These are phyloP conservation scores for Rhea pennata DNA, from an alignment of 2,113 vertebrate genomes.

Conservation along the genomic window DNA sequence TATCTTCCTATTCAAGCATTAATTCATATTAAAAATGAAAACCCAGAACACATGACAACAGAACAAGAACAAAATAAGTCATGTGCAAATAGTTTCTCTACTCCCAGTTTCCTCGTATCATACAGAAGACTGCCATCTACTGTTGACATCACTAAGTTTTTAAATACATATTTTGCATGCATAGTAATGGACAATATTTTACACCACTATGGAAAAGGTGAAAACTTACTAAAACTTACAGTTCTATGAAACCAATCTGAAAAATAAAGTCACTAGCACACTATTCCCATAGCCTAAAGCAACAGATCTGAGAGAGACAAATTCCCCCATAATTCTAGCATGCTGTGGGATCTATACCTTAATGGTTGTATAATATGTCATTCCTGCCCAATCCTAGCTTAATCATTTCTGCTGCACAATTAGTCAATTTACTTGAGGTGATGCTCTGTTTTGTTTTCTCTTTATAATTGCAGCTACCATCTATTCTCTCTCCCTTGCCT, in stretches of 20 bases:
- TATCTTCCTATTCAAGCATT: neutral
- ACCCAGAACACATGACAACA: neutral
- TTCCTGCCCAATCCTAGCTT: neutral
- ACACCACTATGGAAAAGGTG: neutral
- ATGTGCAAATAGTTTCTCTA: neutral
- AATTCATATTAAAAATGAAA: neutral
- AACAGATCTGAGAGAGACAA: accelerated
- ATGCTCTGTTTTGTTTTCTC: neutral
- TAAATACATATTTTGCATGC: neutral
- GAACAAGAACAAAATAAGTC: neutral
- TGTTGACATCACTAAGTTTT: neutral
- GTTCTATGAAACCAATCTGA: neutral
- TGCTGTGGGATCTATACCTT: neutral
- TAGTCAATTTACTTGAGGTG: neutral
- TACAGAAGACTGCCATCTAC: neutral
- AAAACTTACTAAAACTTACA: neutral
- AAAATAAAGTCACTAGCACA: neutral
- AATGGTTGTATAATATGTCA: neutral
- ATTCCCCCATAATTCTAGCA: neutral
- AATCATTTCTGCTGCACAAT: neutral
- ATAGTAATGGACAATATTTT: neutral
- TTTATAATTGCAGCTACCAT: neutral
- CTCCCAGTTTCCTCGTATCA: neutral
- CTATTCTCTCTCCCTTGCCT: neutral
- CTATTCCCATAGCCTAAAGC: neutral